Evolutionary conservation across 2,797 vertebrate species (phyloP).

Genomic region (Scarus forsteni): DNA sequence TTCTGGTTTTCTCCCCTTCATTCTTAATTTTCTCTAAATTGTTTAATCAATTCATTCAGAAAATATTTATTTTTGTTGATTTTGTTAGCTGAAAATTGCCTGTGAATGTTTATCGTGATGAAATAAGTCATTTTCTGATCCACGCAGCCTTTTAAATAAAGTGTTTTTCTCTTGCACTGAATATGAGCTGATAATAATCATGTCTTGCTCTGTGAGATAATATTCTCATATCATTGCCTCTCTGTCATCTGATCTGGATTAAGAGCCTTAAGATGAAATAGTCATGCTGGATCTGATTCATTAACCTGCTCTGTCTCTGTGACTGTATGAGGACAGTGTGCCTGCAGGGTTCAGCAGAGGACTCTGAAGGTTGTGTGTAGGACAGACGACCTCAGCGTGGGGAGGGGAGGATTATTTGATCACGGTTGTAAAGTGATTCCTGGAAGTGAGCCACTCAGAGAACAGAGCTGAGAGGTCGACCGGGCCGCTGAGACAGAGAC

Average conservation of each 20-base stretch:
- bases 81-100: too few species aligned
- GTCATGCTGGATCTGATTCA: conserved; percentile 23
- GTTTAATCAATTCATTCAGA: too few species aligned
- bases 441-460: conserved; percentile 43
- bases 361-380: conserved; percentile 57
- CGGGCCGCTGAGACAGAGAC: conserved; percentile 29
- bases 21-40: too few species aligned
- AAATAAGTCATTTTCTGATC: not conserved
- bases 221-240: conserved; percentile 10
- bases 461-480: conserved; percentile 34
- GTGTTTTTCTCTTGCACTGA: not conserved
- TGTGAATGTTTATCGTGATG: too few species aligned
- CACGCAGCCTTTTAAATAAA: conserved; percentile 11
- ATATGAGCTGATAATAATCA: not conserved
- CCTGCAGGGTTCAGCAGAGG: conserved; percentile 31
- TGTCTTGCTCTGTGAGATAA: conserved; percentile 3
- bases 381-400: conserved; percentile 7
- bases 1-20: too few species aligned
- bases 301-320: conserved; percentile 17
- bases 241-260: conserved; percentile 20
- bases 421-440: conserved; percentile 53
- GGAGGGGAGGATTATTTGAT: conserved; percentile 31
- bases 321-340: conserved; percentile 12
- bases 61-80: too few species aligned
- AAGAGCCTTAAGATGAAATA: conserved; percentile 28